Base-by-base conservation (phyloP, 2,113 vertebrate species). In the Podarcis muralis region DNA sequence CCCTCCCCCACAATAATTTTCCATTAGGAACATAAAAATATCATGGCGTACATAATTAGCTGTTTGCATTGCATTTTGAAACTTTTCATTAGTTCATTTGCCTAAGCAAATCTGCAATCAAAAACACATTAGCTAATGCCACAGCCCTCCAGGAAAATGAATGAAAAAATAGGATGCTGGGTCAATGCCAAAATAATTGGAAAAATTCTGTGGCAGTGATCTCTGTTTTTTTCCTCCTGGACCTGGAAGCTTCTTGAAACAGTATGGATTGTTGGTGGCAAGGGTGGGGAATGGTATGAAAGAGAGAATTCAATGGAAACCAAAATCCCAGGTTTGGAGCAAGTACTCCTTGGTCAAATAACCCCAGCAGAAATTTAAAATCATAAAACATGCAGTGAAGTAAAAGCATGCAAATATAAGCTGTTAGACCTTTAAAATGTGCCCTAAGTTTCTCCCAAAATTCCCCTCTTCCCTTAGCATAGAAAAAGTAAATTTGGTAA, bases 61-160 rank as follows among this genome's bases (percentile, higher is more conserved):
- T 93, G 82, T 94, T 94, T 93, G 77, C 82, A 93, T 81, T 92
- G 88, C 48, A 83, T 93, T 96, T 93, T 93, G 90, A 77, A 91
- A 83, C 84, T 95, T 92, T 75, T 37, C 23, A 35, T 89, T 92
- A 92, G 89, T 90, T 89, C 80, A 84, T 93, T 92, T 93, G 83
- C 62, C 87, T 91, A 93, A 92, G 90, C 37, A 43, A 53, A 84
- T 88, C 81, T 89, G 79, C 89, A 90, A 90, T 95, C 88, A 92
- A 89, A 90, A 90, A 75, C 84, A 62, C 89, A 90, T 95, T 92
- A 94, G 90, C 87, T 89, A 80, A 87, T 89, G 76, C 71, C 0
- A 1, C 20, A 32, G 25, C 91, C 90, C 85, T 69, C 57, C 5
- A 3, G 88, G 83, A 57, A 81, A 83, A 68, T 71, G 74, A 35